Evolutionary conservation across 2,888 invertebrate species (phyloP).

Genomic region (Drosophila atripex): DNA sequence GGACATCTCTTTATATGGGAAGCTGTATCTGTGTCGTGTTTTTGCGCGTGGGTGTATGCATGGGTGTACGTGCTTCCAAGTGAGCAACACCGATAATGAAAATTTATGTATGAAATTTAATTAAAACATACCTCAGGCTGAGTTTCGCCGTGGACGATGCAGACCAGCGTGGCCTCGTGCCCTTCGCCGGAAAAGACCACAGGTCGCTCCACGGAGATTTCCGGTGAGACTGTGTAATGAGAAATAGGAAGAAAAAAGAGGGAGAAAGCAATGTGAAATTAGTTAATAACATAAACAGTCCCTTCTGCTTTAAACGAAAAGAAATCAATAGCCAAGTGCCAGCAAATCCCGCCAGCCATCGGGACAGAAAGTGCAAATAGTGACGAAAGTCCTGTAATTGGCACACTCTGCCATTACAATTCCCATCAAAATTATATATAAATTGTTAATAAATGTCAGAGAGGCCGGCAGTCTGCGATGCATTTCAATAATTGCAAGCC

Average conservation of each 20-base stretch:
- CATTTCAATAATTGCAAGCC: conserved; percentile 67
- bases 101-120: conserved; percentile 71
- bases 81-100: conserved; percentile 64
- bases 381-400: conserved; percentile 49
- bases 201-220: conserved; percentile 86
- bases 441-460: conserved; percentile 73
- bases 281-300: conserved; percentile 58
- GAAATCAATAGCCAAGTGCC: conserved; percentile 49
- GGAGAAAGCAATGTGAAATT: conserved; percentile 50
- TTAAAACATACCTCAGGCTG: conserved; percentile 86
- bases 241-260: background rate
- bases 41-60: conserved; percentile 26
- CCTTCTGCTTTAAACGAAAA: conserved; percentile 3
- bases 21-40: conserved; percentile 17
- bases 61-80: conserved; percentile 58
- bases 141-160: conserved; percentile 88
- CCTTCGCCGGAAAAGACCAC: conserved; percentile 89
- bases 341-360: conserved; percentile 14
- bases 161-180: conserved; percentile 88
- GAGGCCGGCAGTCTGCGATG: conserved; percentile 25
- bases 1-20: conserved; percentile 20
- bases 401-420: conserved; percentile 7
- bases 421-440: conserved; percentile 64
- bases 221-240: conserved; percentile 81
- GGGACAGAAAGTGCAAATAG: conserved; percentile 8